Base-by-base conservation (phyloP, 2,888 invertebrate genomes). In the Cephalotes varians region DNA sequence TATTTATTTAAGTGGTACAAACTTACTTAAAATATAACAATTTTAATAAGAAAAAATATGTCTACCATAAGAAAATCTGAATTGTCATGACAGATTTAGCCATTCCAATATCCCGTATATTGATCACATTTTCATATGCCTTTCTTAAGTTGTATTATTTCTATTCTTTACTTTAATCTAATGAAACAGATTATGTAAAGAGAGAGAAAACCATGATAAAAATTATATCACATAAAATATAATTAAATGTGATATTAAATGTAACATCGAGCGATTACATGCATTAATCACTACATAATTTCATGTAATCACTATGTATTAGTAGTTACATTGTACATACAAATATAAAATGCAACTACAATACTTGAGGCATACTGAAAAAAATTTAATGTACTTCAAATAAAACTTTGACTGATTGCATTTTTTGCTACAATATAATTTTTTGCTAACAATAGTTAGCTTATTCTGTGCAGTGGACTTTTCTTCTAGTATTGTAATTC, bases 81-180 rank as follows among this genome's bases (percentile, higher is more conserved):
- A 56, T 67, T 80, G 80, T 85, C 82, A 88, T 81, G 87, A 83
- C 73, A 84, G 84, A 81, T 80, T 44, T 44, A 58, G 28, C 62
- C 31, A 49, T 62, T 62, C 10, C 18, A 34, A 54, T 51, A 51
- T 65, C 51, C n/a, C n/a, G 37, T n/a, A 65, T 40, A 76, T 40
- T 21, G 37, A 76, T 76, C 60, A 62, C 73, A 76, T n/a, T n/a
- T 37, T 76, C 37, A 40, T 62, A 51, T 64, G 65, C n/a, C 25
- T 65, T 51, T 28, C n/a, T 25, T 56, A 56, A 71, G 15, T 51
- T 51, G 18, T 65, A 44, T 56, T 56, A 40, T 47, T 54, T 28
- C 15, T 64, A 76, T 28, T 40, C 51, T 28, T 76, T 28, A 51
- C 64, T 40, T 64, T 65, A 65, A 65, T 49, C n/a, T n/a, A 49